Evolutionary conservation across 2,797 vertebrate species (phyloP).

Genomic region (Hemibagrus guttatus): DNA sequence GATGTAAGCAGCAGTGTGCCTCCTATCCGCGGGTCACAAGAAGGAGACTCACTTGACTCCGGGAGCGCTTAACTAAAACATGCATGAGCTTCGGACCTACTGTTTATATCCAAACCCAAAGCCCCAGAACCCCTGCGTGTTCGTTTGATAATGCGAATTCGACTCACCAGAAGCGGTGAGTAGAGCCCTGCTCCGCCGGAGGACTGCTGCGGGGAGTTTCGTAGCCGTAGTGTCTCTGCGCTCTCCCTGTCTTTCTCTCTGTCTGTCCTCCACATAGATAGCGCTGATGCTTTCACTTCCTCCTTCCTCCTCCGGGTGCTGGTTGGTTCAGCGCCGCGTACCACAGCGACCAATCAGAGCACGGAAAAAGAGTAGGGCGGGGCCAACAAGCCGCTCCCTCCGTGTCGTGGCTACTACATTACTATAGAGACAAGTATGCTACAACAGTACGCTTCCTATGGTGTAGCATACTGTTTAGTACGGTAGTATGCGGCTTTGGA

Average conservation of each 20-base stretch:
- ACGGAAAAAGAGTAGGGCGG: constrained; percentile 33
- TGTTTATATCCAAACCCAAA: background rate
- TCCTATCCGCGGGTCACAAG: background rate
- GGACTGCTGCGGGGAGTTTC: constrained; percentile 69
- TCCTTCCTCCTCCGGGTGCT: constrained; percentile 76
- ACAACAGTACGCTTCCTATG: background rate
- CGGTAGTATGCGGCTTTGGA: constrained; percentile 24
- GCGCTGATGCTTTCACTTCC: constrained; percentile 81
- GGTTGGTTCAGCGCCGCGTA: constrained; percentile 59
- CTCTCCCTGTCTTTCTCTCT: constrained; percentile 36
- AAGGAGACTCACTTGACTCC: background rate
- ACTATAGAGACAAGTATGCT: background rate
- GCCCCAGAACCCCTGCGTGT: too few relatives aligned
- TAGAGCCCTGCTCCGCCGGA: constrained; percentile 51
- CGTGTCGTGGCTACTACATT: background rate
- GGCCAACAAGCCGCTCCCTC: background rate
- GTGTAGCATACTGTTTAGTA: background rate
- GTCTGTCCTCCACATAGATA: constrained; percentile 61
- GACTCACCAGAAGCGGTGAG: constrained; percentile 72
- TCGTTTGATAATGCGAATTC: background rate
- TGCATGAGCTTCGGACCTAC: background rate
- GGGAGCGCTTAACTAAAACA: background rate
- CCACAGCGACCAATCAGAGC: constrained; percentile 57
- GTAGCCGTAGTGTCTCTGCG: constrained; percentile 33
- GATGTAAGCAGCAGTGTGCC: background rate